Evolutionary conservation across 2,113 vertebrate genomes (phyloP).

Genomic region (Coturnix japonica): DNA sequence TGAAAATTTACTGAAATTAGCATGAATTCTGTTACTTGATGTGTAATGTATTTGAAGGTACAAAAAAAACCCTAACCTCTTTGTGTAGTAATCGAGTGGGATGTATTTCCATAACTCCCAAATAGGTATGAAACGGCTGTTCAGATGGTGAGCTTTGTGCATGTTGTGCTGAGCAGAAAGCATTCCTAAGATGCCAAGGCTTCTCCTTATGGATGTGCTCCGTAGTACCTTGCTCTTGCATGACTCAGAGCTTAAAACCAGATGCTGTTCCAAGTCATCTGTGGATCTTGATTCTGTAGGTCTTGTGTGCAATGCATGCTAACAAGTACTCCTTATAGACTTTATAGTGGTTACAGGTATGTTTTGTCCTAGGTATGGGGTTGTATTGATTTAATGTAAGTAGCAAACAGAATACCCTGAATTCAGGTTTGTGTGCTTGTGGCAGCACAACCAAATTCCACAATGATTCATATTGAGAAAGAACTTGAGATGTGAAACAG

Average conservation of each 20-base stretch:
- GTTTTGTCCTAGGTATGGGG: neutral
- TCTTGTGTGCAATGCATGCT: fast-evolving
- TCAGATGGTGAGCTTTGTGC: neutral
- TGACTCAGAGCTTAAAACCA: neutral
- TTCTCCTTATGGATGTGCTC: neutral
- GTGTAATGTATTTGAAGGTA: neutral
- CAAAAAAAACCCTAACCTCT: neutral
- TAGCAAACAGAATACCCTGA: neutral
- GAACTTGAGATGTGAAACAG: neutral
- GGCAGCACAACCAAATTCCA: neutral
- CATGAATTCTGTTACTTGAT: neutral
- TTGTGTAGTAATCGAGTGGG: neutral
- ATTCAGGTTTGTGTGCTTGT: neutral
- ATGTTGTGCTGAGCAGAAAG: neutral
- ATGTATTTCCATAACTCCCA: neutral
- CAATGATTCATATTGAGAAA: neutral
- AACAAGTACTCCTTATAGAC: neutral
- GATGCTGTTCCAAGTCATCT: neutral
- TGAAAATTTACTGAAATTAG: neutral
- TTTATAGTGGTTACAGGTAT: neutral
- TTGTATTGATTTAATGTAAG: neutral
- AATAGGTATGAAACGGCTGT: neutral
- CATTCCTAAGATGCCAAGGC: conserved; percentile 7
- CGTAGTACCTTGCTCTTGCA: neutral
- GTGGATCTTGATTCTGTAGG: neutral